Conservation (phyloP, 2,797 vertebrate species). For the Cygnus olor region DNA sequence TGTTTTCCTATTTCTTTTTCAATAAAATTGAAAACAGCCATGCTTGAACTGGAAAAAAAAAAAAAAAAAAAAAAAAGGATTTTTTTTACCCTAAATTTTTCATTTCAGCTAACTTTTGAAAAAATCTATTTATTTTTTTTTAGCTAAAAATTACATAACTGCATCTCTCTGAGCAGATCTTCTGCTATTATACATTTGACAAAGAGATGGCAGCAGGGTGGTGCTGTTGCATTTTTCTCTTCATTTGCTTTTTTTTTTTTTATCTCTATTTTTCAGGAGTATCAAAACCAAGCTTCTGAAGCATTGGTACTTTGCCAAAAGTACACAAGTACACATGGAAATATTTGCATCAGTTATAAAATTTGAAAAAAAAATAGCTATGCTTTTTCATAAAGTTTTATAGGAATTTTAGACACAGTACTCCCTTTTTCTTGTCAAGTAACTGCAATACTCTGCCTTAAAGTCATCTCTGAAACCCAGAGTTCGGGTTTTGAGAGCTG, state of each 20-base stretch:
- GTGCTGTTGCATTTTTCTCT: slow-evolving; percentile 56
- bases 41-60: not conserved
- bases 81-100: not conserved
- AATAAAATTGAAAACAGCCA: slow-evolving; percentile 1
- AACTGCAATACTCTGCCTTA: not conserved
- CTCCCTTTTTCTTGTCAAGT: not conserved
- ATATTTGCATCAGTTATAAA: not conserved
- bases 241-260: not conserved
- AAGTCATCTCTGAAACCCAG: not conserved
- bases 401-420: not conserved
- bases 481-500: not conserved
- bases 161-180: not conserved
- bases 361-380: not conserved
- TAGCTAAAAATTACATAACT: not conserved
- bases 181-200: not conserved
- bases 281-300: not conserved
- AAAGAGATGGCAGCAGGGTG: slow-evolving; percentile 64
- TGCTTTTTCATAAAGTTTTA: not conserved
- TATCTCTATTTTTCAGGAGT: not conserved
- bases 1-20: not conserved
- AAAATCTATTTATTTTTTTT: not conserved
- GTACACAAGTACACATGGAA: not conserved
- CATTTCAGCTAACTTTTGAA: slow-evolving; percentile 9
- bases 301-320: not conserved
- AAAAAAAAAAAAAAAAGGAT: not conserved